Evolutionary conservation across 2,113 vertebrate genomes (phyloP).

Genomic region (Porphyrio hochstetteri): DNA sequence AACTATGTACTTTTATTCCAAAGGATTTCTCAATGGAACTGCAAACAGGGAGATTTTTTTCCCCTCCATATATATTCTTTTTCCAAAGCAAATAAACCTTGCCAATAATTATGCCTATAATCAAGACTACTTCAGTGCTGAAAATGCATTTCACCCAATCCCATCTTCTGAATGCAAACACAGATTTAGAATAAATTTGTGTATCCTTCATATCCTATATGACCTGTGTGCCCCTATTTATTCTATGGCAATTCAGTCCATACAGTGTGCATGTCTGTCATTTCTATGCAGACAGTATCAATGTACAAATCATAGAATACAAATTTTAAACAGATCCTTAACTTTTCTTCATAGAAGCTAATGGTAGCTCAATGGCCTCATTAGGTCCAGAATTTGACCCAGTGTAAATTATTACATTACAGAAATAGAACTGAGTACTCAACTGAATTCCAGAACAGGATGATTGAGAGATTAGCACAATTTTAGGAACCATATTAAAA

Average conservation of each 20-base stretch:
- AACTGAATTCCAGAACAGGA: background rate
- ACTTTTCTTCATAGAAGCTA: background rate
- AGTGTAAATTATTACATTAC: background rate
- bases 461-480: background rate
- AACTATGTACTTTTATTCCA: background rate
- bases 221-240: fast-evolving
- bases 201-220: background rate
- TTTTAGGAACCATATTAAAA: background rate
- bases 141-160: background rate
- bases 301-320: background rate
- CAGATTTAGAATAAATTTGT: background rate
- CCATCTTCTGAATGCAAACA: background rate
- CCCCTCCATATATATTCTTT: background rate
- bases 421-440: background rate
- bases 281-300: background rate
- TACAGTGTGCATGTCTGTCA: background rate
- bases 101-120: background rate
- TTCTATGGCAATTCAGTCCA: background rate
- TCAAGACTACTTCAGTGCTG: background rate
- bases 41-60: background rate
- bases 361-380: background rate
- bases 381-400: background rate
- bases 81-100: background rate
- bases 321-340: background rate
- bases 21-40: background rate